Evolutionary conservation across 2,888 invertebrate genomes (phyloP).

Genomic region (Agonopterix arenella): DNA sequence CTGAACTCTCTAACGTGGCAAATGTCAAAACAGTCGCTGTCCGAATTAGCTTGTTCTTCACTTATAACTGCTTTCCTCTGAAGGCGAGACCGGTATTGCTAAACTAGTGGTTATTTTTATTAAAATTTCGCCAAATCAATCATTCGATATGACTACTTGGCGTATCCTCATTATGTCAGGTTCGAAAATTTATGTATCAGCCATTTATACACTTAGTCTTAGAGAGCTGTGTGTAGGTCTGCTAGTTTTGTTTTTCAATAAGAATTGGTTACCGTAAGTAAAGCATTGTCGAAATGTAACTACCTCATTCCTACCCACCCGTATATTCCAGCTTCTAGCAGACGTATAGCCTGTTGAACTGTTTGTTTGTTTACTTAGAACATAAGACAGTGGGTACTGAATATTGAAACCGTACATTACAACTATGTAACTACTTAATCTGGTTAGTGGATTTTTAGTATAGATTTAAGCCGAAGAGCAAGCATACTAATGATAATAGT

Average conservation of each 20-base stretch:
- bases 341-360: too few relatives aligned
- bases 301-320: too few relatives aligned
- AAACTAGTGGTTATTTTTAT: constrained; percentile 23
- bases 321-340: too few relatives aligned
- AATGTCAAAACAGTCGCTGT: background rate
- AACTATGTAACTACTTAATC: constrained; percentile 5
- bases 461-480: constrained; percentile 7
- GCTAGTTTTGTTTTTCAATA: too few relatives aligned
- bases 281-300: too few relatives aligned
- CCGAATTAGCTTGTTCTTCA: background rate
- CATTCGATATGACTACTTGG: constrained; percentile 3
- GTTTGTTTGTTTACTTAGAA: too few relatives aligned
- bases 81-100: constrained; percentile 22
- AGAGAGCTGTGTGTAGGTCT: background rate
- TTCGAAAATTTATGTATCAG: background rate
- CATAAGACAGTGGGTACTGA: too few relatives aligned
- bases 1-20: constrained; percentile 16
- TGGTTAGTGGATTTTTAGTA: constrained; percentile 1
- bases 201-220: too few relatives aligned
- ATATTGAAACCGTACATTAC: too few relatives aligned
- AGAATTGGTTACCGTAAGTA: too few relatives aligned
- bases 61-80: constrained; percentile 19
- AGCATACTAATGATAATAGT: background rate
- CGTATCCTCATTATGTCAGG: constrained; percentile 2
- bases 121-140: constrained; percentile 25